Evolutionary conservation across 2,888 invertebrate species (phyloP).

Genomic region (Ecliptopera silaceata): DNA sequence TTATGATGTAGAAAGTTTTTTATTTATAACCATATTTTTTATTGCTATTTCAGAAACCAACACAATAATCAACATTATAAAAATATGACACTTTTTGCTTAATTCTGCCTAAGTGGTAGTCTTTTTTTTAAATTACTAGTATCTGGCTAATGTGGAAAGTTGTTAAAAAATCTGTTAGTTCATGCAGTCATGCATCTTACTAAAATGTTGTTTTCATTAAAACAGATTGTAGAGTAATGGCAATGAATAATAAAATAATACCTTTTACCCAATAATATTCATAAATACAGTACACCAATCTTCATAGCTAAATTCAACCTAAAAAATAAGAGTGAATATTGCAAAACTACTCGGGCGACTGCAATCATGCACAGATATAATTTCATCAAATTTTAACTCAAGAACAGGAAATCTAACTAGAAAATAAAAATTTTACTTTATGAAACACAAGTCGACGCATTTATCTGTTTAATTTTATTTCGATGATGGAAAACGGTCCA

Average conservation of each 20-base stretch:
- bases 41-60: too few species aligned
- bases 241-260: conserved; percentile 59
- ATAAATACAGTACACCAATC: conserved; percentile 22
- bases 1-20: too few species aligned
- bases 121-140: too few species aligned
- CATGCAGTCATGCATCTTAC: conserved; percentile 38
- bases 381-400: conserved; percentile 19
- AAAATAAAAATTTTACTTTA: conserved; percentile 28
- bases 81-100: too few species aligned
- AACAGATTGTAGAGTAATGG: conserved; percentile 44
- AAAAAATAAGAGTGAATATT: conserved; percentile 21
- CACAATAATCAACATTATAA: too few species aligned
- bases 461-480: conserved; percentile 37
- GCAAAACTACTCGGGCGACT: conserved; percentile 13
- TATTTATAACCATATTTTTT: too few species aligned
- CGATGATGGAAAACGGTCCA: conserved; percentile 11
- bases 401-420: conserved; percentile 32
- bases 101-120: too few species aligned
- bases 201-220: too few species aligned
- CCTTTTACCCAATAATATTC: conserved; percentile 67
- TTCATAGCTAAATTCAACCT: conserved; percentile 1
- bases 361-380: conserved; percentile 31
- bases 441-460: conserved; percentile 42
- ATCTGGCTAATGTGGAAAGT: too few species aligned
- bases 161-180: neutral